Evolutionary conservation across 2,113 vertebrate species (phyloP).

Genomic region (Tringa solitaria): DNA sequence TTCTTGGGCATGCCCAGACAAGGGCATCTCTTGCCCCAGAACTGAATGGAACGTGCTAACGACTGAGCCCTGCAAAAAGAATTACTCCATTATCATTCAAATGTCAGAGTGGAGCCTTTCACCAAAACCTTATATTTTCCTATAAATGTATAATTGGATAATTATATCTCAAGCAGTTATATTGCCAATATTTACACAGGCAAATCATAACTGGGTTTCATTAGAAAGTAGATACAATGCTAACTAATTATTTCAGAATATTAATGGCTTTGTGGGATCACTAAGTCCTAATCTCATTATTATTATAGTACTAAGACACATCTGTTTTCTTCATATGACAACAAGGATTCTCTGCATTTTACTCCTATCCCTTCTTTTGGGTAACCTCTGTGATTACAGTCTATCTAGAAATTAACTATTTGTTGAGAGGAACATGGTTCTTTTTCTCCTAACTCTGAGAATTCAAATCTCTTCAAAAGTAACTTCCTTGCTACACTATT

Average conservation of each 20-base stretch:
- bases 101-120: neutral
- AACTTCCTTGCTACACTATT: neutral
- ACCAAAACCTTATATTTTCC: neutral
- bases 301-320: rapidly evolving
- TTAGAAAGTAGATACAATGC: neutral
- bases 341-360: neutral
- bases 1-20: neutral
- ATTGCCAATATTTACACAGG: neutral
- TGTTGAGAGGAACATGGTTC: neutral
- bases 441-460: neutral
- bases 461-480: neutral
- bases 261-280: neutral
- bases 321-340: neutral
- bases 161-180: neutral
- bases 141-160: neutral
- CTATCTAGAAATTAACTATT: neutral
- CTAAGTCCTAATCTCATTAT: neutral
- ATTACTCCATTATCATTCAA: neutral
- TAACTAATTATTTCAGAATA: neutral
- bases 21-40: neutral
- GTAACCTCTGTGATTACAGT: neutral
- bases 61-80: neutral
- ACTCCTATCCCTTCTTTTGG: neutral
- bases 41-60: neutral
- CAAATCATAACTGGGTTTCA: neutral